Base-by-base conservation (phyloP, 2,888 invertebrate species). In the Tineola bisselliella region DNA sequence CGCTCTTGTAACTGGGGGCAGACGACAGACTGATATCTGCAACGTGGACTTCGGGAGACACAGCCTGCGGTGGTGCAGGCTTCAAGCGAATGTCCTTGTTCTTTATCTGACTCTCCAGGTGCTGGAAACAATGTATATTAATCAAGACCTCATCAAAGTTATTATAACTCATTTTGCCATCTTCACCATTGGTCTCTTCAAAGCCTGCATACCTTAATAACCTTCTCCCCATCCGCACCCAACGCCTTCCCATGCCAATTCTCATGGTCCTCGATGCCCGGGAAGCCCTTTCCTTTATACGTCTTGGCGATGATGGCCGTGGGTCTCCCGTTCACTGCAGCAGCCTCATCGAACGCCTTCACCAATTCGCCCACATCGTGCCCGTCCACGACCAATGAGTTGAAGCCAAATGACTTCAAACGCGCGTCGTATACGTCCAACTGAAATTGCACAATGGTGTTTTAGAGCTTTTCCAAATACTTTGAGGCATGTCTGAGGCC, bases 221-320 rank as follows among this genome's bases (percentile, higher is more conserved):
- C 90, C 67, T 88, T 90, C 0, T 92, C 91, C 0, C 94, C 91
- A 63, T 95, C 93, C 60, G 90, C 92, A 0, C 97, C 98, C 62
- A 99, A 83, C 0, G 99, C 93, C 81, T 99, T 99, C 60, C 99
- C 99, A 75, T 99, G 99, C 98, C 98, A 99, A 82, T 97, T 96
- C 62, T 97, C 95, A 66, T 90, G 69, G 78, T 99, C 95, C 79
- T 98, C 98, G 71, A 99, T 96, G 61, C 92, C 92, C 48, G 93
- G 92, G 86, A 96, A 96, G 69, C 91, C 92, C 75, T 90, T 94
- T 18, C 99, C 99, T 87, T 99, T 99, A 81, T 90, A 95, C 0
- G 99, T 99, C 87, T 98, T 98, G 60, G 97, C 97, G 64, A 99
- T 87, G 62, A 99, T 89, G 33, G 97, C 98, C 12, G 98, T 97